phyloP scores from a whole-genome alignment of 1,140 invertebrate genomes.

The Nephila pilipes region DNA sequence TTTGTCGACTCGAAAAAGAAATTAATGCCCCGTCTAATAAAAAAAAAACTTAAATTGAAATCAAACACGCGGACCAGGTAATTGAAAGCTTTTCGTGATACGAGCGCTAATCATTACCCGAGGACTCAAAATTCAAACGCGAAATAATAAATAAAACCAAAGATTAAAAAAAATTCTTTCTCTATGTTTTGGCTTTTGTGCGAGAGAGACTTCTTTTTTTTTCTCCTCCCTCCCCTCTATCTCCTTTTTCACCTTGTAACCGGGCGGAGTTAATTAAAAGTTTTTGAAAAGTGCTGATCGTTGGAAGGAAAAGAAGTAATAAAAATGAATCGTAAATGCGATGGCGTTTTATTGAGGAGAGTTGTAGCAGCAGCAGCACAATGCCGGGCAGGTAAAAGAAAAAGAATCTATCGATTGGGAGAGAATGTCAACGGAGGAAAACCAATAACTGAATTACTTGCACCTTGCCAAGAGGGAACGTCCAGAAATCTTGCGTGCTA shows the following conservation, averaged over 20 bases:
- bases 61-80: neutral
- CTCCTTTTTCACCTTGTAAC: constrained; percentile 22
- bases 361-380: constrained; percentile 4
- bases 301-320: constrained; percentile 36
- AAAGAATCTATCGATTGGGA: constrained; percentile 54
- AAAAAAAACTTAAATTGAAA: neutral
- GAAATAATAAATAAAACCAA: constrained; percentile 12
- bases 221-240: neutral
- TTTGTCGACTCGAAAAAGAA: neutral
- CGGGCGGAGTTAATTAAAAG: constrained; percentile 67
- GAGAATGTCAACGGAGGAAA: constrained; percentile 68
- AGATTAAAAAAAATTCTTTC: neutral
- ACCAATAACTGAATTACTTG: constrained; percentile 74
- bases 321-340: constrained; percentile 72
- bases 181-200: constrained; percentile 4
- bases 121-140: constrained; percentile 45
- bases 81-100: constrained; percentile 36
- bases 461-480: constrained; percentile 43
- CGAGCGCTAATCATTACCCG: constrained; percentile 37
- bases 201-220: neutral
- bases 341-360: constrained; percentile 70
- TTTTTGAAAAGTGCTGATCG: constrained; percentile 54
- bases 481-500: constrained; percentile 51
- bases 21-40: neutral
- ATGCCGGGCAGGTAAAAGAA: constrained; percentile 15